phyloP scores from a whole-genome alignment of 2,113 vertebrate genomes.

The Microtus pennsylvanicus region DNA sequence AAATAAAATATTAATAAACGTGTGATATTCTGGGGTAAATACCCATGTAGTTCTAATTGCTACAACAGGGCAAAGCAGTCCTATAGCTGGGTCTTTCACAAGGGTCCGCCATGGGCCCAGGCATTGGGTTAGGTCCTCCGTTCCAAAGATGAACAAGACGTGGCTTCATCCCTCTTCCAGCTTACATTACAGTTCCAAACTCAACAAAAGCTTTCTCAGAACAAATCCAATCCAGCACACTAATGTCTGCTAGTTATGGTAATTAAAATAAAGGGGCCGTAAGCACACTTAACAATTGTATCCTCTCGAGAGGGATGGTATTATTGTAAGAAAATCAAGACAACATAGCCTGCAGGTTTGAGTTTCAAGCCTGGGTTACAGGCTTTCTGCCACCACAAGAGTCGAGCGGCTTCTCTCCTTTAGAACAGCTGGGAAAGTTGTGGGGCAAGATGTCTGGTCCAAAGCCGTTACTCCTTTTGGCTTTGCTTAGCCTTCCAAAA shows the following conservation, averaged over 20 bases:
- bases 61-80: background rate
- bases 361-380: constrained; percentile 9
- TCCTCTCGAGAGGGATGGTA: constrained; percentile 23
- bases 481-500: constrained; percentile 61
- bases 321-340: constrained; percentile 58
- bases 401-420: background rate
- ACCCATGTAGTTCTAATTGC: background rate
- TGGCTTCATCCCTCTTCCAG: background rate
- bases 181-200: constrained; percentile 36
- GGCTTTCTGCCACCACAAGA: background rate
- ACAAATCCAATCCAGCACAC: constrained; percentile 25
- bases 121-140: background rate
- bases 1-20: constrained; percentile 36
- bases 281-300: constrained; percentile 8
- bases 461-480: constrained; percentile 55
- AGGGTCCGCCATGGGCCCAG: background rate
- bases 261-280: constrained; percentile 47
- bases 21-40: background rate
- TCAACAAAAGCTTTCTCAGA: constrained; percentile 55
- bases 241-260: constrained; percentile 15
- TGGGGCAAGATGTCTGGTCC: background rate
- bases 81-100: background rate
- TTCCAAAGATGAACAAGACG: background rate
- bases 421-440: constrained; percentile 46
- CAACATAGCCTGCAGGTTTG: background rate